These are phyloP conservation scores for Drosophila erecta DNA, from an alignment of 1,140 invertebrate species.

Conservation along the genomic window DNA sequence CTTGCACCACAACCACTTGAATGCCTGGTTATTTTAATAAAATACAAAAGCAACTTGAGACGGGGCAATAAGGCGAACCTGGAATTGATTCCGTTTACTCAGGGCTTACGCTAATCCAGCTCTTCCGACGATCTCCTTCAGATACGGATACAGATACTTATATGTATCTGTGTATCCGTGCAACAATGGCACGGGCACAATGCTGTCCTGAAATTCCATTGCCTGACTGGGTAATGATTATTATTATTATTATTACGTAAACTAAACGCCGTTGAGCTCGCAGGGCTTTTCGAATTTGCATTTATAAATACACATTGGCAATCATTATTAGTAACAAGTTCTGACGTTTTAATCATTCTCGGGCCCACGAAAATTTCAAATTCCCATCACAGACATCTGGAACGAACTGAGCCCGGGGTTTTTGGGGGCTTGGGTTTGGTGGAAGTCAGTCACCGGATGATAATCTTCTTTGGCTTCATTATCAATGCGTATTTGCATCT, in stretches of 20 bases:
- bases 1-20: conserved; percentile 1
- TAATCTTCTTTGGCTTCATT: conserved; percentile 57
- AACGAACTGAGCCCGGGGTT: background rate
- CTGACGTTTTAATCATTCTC: conserved; percentile 60
- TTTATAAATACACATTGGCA: conserved; percentile 76
- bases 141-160: background rate
- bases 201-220: background rate
- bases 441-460: conserved; percentile 39
- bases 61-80: background rate
- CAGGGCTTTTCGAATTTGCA: conserved; percentile 71
- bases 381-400: conserved; percentile 43
- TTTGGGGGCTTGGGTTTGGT: background rate
- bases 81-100: conserved; percentile 6
- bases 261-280: conserved; percentile 57
- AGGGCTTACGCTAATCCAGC: conserved; percentile 22
- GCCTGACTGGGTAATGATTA: conserved; percentile 41
- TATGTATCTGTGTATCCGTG: background rate
- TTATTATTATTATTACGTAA: conserved; percentile 68
- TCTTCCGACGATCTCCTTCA: background rate
- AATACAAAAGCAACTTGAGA: conserved; percentile 3
- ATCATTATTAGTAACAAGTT: conserved; percentile 75
- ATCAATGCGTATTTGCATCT: conserved; percentile 71
- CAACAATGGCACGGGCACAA: conserved; percentile 16
- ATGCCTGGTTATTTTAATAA: conserved; percentile 16
- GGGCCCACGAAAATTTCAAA: conserved; percentile 50